These are phyloP conservation scores for Porites australiensis DNA, from an alignment of 64 coral and sea anemone species.

Conservation along the genomic window DNA sequence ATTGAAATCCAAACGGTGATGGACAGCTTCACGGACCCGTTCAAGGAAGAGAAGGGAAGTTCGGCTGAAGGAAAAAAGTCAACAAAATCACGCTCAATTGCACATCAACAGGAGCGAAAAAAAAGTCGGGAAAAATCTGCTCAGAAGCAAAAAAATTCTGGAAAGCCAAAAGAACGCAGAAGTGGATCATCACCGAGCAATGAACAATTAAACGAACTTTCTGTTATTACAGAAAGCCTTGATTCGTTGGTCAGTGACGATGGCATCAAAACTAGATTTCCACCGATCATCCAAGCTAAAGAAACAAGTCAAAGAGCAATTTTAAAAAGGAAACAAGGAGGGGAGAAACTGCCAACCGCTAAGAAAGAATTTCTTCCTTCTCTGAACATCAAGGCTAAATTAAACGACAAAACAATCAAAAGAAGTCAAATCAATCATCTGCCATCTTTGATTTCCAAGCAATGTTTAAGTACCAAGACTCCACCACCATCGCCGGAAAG, in stretches of 20 bases:
- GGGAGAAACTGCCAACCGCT: not conserved
- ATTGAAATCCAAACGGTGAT: not conserved
- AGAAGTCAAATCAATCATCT: not conserved
- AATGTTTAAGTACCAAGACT: not conserved
- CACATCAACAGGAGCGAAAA: not conserved
- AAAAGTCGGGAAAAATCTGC: not conserved
- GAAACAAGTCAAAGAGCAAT: not conserved
- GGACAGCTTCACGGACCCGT: not conserved
- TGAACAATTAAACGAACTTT: not conserved
- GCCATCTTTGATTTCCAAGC: not conserved
- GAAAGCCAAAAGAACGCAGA: not conserved
- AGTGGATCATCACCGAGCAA: not conserved
- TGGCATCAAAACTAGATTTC: not conserved
- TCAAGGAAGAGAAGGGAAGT: not conserved
- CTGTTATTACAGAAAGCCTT: not conserved
- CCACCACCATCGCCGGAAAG: not conserved
- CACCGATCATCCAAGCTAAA: not conserved
- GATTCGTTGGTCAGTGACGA: not conserved
- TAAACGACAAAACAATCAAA: not conserved
- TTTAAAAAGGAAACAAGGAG: not conserved
- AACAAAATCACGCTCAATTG: not conserved
- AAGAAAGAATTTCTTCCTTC: not conserved
- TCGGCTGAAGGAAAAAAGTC: not conserved
- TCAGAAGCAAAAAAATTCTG: not conserved
- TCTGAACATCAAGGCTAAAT: not conserved